Evolutionary conservation across 2,797 vertebrate genomes (phyloP).

Genomic region (Coreius guichenoti): DNA sequence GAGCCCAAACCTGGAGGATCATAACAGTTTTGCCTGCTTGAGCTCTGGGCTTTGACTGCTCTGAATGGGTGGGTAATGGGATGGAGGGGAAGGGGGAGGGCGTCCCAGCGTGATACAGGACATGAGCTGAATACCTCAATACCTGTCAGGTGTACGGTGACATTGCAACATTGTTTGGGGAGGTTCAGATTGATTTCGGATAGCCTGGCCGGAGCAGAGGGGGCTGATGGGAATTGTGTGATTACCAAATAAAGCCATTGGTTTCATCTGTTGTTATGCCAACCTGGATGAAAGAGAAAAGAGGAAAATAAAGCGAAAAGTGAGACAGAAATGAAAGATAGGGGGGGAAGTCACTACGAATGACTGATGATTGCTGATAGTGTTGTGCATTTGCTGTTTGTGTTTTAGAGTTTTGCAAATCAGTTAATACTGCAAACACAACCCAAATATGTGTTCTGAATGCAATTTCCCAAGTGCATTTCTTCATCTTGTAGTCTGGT

Average conservation of each 20-base stretch:
- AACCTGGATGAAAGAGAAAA: constrained; percentile 70
- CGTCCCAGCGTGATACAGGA: constrained; percentile 63
- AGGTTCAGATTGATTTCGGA: constrained; percentile 86
- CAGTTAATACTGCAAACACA: background rate
- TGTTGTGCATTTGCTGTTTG: constrained; percentile 3
- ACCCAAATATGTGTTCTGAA: background rate
- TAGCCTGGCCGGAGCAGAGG: constrained; percentile 81
- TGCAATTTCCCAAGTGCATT: background rate
- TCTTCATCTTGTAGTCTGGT: background rate
- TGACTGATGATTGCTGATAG: constrained; percentile 1
- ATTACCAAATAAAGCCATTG: constrained; percentile 83
- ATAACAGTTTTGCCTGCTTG: constrained; percentile 35
- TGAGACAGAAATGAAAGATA: constrained; percentile 13
- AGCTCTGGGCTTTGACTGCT: constrained; percentile 41
- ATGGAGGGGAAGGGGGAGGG: constrained; percentile 65
- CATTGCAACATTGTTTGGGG: constrained; percentile 86
- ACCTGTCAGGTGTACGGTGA: constrained; percentile 92
- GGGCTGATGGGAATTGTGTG: constrained; percentile 81
- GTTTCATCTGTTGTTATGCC: constrained; percentile 87
- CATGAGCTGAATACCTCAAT: constrained; percentile 72
- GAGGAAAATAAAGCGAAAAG: constrained; percentile 34
- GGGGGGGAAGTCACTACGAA: background rate
- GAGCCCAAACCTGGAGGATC: constrained; percentile 32
- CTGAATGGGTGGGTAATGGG: constrained; percentile 54
- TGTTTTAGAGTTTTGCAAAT: constrained; percentile 5